Evolutionary conservation across 2,888 invertebrate species (phyloP).

Genomic region (Caenorhabditis sp.): DNA sequence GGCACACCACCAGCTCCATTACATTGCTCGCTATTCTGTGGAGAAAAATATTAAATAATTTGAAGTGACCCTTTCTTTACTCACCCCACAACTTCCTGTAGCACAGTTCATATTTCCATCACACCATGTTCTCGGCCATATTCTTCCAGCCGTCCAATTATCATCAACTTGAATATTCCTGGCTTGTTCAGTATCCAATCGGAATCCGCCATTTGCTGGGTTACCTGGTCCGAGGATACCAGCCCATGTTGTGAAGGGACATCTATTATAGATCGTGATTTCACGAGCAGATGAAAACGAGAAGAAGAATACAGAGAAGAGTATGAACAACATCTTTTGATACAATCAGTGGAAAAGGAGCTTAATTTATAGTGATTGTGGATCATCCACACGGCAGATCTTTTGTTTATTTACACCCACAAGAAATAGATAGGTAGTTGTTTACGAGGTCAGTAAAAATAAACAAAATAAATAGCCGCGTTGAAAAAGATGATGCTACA

Average conservation of each 20-base stretch:
- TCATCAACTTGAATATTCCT: slow-evolving; percentile 11
- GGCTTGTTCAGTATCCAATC: slow-evolving; percentile 4
- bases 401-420: no score
- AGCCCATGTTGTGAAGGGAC: slow-evolving; percentile 57
- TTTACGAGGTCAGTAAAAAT: no score
- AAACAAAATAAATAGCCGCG: no score
- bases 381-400: no score
- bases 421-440: no score
- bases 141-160: slow-evolving; percentile 15
- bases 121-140: slow-evolving; percentile 28
- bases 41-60: not conserved
- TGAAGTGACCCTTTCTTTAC: no score
- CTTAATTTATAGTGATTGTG: no score
- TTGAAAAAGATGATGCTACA: no score
- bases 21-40: slow-evolving; percentile 34
- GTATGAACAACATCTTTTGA: no score
- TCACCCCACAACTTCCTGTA: slow-evolving; percentile 22
- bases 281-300: no score
- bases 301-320: no score
- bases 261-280: slow-evolving; percentile 54
- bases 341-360: no score
- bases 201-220: slow-evolving; percentile 18
- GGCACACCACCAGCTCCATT: slow-evolving; percentile 72
- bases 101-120: slow-evolving; percentile 25
- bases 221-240: slow-evolving; percentile 50